A percentile compares a stretch with the other conserved stretches of the same genome.
Evolutionary conservation across 2,888 invertebrate genomes (phyloP).

Genomic region (Polyommatus iphigenia): DNA sequence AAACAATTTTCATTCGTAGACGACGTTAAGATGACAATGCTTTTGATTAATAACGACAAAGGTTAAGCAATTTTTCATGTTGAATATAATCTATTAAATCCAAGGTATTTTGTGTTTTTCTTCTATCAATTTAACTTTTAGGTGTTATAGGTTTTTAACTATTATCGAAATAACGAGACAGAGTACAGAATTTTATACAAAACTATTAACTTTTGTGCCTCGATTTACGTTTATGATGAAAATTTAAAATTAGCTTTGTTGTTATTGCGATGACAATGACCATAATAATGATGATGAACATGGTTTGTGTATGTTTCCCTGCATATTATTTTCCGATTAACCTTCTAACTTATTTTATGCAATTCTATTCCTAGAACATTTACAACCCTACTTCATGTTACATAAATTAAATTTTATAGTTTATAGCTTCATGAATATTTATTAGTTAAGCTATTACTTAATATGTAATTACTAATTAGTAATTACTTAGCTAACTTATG

Average conservation of each 20-base stretch:
- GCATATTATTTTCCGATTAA: constrained; percentile 3
- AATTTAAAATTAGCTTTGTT: not conserved
- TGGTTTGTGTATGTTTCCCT: not conserved
- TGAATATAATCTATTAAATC: not conserved
- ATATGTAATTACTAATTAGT: not conserved
- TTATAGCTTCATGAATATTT: not conserved
- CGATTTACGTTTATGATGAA: too few species aligned
- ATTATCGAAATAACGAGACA: too few species aligned
- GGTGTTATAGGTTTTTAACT: too few species aligned
- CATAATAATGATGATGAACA: not conserved
- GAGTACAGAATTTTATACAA: too few species aligned
- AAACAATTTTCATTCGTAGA: not conserved
- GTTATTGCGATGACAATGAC: not conserved
- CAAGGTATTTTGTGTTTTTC: not conserved
- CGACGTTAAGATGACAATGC: not conserved
- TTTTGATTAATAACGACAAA: constrained; percentile 5
- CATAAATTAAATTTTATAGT: not conserved
- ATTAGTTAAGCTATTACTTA: not conserved
- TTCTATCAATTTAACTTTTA: not conserved
- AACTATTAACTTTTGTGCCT: too few species aligned
- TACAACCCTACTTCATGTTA: constrained; percentile 27
- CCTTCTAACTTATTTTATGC: constrained; percentile 11
- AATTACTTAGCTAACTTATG: not conserved
- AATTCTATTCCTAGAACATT: constrained; percentile 8
- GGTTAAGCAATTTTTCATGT: constrained; percentile 2